A percentile compares a stretch with the other conserved stretches of the same genome.
Evolutionary conservation across 2,113 vertebrate species (phyloP).

Genomic region (Prionailurus bengalensis): DNA sequence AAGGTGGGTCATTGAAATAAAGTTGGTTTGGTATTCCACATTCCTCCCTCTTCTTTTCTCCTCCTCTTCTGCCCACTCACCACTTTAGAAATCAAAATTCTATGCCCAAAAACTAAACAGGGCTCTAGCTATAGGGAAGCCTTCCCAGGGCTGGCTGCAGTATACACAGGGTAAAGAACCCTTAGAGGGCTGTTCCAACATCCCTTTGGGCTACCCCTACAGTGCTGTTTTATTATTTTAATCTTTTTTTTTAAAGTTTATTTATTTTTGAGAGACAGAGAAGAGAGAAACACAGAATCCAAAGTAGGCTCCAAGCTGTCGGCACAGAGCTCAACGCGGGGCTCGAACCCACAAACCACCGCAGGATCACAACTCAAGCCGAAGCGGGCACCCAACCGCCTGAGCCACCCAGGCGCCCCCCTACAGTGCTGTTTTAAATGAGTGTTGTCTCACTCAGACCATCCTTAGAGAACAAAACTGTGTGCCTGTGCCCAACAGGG

Average conservation of each 20-base stretch:
- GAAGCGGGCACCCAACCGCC: no score
- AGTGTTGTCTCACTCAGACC: background rate
- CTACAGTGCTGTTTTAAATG: background rate
- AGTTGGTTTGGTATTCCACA: constrained; percentile 1
- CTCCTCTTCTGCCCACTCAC: background rate
- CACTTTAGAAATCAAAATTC: constrained; percentile 52
- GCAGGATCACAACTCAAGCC: no score
- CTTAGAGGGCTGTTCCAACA: background rate
- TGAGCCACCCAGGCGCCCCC: no score
- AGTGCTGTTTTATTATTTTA: no score
- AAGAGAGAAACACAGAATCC: no score
- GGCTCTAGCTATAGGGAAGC: background rate
- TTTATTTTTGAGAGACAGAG: no score
- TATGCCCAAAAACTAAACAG: background rate
- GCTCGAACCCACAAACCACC: no score
- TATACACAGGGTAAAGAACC: background rate
- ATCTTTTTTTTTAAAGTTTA: no score
- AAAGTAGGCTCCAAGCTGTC: no score
- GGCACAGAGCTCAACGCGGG: no score
- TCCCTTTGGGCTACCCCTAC: background rate
- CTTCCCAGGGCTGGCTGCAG: background rate
- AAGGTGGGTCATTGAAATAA: constrained; percentile 18
- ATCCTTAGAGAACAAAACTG: constrained; percentile 46
- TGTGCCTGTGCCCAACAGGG: constrained; percentile 64
- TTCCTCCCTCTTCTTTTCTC: constrained; percentile 19